Percentiles rank a stretch among this genome's conserved stretches.
These are phyloP conservation scores for Peromyscus californicus DNA, from an alignment of 2,113 vertebrate species.

Conservation along the genomic window DNA sequence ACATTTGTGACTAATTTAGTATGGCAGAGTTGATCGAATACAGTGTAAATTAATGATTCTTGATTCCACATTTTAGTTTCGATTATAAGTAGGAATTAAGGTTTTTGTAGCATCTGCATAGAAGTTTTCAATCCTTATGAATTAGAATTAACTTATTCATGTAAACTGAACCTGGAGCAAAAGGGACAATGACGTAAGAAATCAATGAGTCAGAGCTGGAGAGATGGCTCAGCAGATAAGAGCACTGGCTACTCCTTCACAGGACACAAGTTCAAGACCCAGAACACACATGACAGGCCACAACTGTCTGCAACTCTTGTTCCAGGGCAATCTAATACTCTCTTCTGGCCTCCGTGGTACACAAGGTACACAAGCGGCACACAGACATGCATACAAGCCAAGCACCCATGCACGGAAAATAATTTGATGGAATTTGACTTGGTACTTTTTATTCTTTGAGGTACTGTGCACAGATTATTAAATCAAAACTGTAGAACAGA, in stretches of 20 bases:
- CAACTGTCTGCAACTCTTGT: background rate
- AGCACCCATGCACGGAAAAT: background rate
- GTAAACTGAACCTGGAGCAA: background rate
- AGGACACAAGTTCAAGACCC: background rate
- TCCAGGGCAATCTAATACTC: background rate
- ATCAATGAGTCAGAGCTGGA: background rate
- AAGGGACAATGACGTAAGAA: background rate
- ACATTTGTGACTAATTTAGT: background rate
- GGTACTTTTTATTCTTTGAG: background rate
- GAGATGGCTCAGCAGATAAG: background rate
- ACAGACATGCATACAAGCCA: background rate
- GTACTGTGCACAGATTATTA: no score
- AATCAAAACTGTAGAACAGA: background rate
- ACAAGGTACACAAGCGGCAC: background rate
- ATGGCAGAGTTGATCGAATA: background rate
- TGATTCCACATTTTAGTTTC: background rate
- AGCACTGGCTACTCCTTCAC: background rate
- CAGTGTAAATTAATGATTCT: background rate
- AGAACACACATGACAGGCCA: rapidly evolving
- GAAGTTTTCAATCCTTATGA: background rate
- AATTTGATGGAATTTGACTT: background rate
- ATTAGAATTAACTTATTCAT: background rate
- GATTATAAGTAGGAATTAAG: background rate
- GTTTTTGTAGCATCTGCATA: background rate
- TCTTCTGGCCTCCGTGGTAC: background rate